Evolutionary conservation across 2,797 vertebrate species (phyloP), one percentile per base, ranked within the genome.

Genomic region (Masticophis lateralis): DNA sequence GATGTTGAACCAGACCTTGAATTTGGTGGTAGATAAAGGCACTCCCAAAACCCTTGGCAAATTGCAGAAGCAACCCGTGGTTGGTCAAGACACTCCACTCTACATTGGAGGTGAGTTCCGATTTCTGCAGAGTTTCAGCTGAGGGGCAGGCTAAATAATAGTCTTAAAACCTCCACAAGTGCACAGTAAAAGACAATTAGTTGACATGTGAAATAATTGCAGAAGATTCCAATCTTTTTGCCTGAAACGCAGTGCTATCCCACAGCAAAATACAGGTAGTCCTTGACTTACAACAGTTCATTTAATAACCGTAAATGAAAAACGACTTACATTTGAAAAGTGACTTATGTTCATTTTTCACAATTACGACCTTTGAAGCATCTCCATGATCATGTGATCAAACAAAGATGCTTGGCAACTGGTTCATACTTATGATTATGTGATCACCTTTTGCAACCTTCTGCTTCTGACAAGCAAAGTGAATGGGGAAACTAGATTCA

Each of bases 1-100:
- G 96, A 98, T 99, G 98, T 98, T 99, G 97, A 99, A 99, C 96
- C 99, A 98, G 94, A 99, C 98, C 0, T 97, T 99, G 94, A 99
- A 99, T 96, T 98, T 99, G 95, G 99, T 99, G 95, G 99, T 99
- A 96, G 99, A 99, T 96, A 99, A 99, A 93, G 99, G 99, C 20
- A 95, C 97, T 94, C 99, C 99, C 56, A 99, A 99, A 98, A 99
- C 98, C 91, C 98, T 99, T 93, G 98, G 99, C 59, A 99, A 99
- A 96, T 98, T 99, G 51, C 98, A 98, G 22, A 99, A 99, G 51
- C 98, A 99, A 94, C 98, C 98, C 0, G 97, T 98, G 0, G 97
- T 98, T 79, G 98, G 98, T 97, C 98, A 98, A 96, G 99, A 98
- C 97, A 99, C 99, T 10, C 98, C 99, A 25, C 98, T 99, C 74